Percentiles rank a stretch among this genome's conserved stretches.
Conservation (phyloP, 2,888 invertebrate species). For the Euplagia quadripunctaria region DNA sequence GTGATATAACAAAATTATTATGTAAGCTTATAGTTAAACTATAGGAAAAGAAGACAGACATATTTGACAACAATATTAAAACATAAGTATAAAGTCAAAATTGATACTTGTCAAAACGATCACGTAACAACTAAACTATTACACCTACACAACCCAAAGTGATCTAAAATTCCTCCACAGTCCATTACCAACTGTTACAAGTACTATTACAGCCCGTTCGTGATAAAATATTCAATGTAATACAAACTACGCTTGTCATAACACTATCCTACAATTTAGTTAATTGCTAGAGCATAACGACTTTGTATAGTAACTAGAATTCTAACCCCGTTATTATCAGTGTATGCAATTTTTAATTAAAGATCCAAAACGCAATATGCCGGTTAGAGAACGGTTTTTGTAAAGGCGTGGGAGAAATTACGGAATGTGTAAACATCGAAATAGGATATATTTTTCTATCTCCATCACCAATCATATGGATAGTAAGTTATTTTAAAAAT, state of each 20-base stretch:
- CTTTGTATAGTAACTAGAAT: not conserved
- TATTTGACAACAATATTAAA: too few species aligned
- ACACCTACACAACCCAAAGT: constrained; percentile 3
- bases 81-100: too few species aligned
- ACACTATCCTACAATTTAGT: constrained; percentile 7
- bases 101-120: constrained; percentile 1
- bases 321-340: not conserved
- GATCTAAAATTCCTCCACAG: constrained; percentile 8
- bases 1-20: too few species aligned
- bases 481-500: too few species aligned
- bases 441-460: too few species aligned
- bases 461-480: too few species aligned
- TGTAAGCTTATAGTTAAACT: too few species aligned
- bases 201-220: constrained; percentile 8
- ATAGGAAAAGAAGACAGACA: too few species aligned
- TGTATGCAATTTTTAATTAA: not conserved
- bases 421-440: too few species aligned
- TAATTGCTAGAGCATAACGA: constrained; percentile 10
- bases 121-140: constrained; percentile 17
- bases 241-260: constrained; percentile 9
- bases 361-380: not conserved
- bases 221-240: constrained; percentile 23
- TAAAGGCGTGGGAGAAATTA: too few species aligned
- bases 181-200: constrained; percentile 13
- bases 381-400: too few species aligned